These are phyloP conservation scores for Orthosia cruda DNA, from an alignment of 2,888 invertebrate genomes.

Conservation along the genomic window DNA sequence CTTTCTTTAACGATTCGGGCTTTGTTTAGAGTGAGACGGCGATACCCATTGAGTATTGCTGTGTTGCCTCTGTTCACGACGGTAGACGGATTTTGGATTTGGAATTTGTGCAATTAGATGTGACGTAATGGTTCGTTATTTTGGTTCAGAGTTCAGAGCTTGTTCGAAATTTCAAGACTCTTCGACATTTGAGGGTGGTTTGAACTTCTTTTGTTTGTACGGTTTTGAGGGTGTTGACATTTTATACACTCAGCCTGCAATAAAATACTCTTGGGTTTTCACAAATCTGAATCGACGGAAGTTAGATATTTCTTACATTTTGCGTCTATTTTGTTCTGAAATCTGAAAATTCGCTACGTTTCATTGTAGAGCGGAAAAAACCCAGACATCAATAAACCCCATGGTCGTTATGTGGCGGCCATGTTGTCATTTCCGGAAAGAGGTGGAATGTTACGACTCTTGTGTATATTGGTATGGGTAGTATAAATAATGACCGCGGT, in stretches of 20 bases:
- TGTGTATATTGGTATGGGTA: slow-evolving; percentile 9
- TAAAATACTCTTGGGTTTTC: background rate
- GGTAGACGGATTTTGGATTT: slow-evolving; percentile 48
- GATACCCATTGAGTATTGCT: slow-evolving; percentile 58
- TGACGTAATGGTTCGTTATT: slow-evolving; percentile 42
- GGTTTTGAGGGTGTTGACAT: slow-evolving; percentile 5
- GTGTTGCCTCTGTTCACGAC: slow-evolving; percentile 33
- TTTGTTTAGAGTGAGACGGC: slow-evolving; percentile 74
- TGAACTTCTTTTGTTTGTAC: slow-evolving; percentile 4
- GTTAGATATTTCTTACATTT: too few species aligned
- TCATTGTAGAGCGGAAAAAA: slow-evolving; percentile 17
- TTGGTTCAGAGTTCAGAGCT: slow-evolving; percentile 4
- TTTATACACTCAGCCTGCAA: background rate
- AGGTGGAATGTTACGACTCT: slow-evolving; percentile 34
- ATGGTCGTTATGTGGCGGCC: slow-evolving; percentile 44
- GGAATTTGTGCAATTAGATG: slow-evolving; percentile 37
- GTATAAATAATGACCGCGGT: background rate
- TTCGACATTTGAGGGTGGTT: background rate
- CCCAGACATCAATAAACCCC: slow-evolving; percentile 48
- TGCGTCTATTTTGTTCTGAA: background rate
- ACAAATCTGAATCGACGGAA: background rate
- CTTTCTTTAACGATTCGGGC: slow-evolving; percentile 65
- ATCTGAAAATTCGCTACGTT: background rate
- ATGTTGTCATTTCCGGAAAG: slow-evolving; percentile 41
- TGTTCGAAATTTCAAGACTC: slow-evolving; percentile 6